phyloP scores from a whole-genome alignment of 2,888 invertebrate species.

The Nymphalis urticae region DNA sequence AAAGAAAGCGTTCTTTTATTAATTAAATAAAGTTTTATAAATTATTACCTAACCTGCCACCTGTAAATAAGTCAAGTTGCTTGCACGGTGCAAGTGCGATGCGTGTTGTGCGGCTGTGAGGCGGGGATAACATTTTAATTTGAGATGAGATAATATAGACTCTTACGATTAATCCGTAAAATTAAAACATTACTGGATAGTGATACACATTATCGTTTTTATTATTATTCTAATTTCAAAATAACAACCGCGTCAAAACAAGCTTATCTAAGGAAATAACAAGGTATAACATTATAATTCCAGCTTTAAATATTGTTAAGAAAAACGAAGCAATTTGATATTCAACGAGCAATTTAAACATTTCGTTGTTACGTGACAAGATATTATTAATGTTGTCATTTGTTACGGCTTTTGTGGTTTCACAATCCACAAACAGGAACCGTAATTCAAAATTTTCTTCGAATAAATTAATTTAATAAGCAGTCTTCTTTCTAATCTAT shows the following conservation, averaged over 20 bases:
- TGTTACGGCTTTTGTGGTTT: constrained; percentile 30
- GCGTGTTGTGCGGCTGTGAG: no score
- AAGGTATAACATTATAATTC: background rate
- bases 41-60: no score
- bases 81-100: no score
- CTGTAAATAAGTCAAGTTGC: no score
- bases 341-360: constrained; percentile 32
- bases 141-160: no score
- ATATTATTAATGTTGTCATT: constrained; percentile 34
- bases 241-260: background rate
- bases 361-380: constrained; percentile 30
- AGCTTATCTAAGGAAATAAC: background rate
- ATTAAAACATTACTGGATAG: no score
- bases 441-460: constrained; percentile 2
- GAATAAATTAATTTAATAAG: background rate
- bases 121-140: no score
- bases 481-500: background rate
- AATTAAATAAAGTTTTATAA: no score
- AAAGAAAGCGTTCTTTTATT: no score
- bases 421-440: constrained; percentile 20
- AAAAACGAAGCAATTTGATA: constrained; percentile 26
- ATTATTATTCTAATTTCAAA: background rate
- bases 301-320: background rate
- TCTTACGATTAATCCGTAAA: no score
- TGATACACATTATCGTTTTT: no score